Evolutionary conservation across 53 echinoderm and acorn worm genomes (phyloP), one percentile per base, ranked within the genome.

Genomic region (Holothuria leucospilota): DNA sequence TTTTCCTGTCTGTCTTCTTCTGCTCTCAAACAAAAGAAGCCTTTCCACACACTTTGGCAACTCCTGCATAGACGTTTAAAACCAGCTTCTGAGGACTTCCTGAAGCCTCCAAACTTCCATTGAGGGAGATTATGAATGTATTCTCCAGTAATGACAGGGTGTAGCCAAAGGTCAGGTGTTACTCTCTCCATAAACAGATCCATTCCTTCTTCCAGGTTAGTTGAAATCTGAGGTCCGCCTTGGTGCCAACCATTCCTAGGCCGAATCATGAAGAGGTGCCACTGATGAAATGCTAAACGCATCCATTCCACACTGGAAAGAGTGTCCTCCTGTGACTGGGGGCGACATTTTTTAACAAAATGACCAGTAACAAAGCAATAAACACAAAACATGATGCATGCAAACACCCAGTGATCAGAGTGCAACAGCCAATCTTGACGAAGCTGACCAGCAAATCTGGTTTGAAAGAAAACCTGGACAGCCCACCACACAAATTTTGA

Each of bases 91-190:
- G 29, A 42, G 34, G 41, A 16, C 67, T 83, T 67, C 25, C 46
- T 42, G 14, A 60, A 60, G n/a, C 91, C 85, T 77, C 82, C 77
- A 68, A 89, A 94, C 61, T 86, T 86, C 98, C 98, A 98, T 6
- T 87, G 91, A 24, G 90, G 90, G 24, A 98, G 87, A 71, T 93
- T 84, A 7, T 89, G 88, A 74, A 98, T 90, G 83, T 98, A 98
- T 67, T 95, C 89, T n/a, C 85, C 85, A 12, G 84, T 90, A 40
- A 94, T 87, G 8, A 85, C 63, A 20, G 95, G 92, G 34, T 93
- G 92, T 51, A 98, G 79, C 92, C 95, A 98, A 16, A 98, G 84
- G 73, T 93, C 92, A 21, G 98, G 98, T 21, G 86, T 86, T 27
- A 89, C 86, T 82, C 91, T 82, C 24, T 86, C 91, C 40, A 90